Conservation (phyloP, 2,797 vertebrate species). For the Trachurus trachurus region DNA sequence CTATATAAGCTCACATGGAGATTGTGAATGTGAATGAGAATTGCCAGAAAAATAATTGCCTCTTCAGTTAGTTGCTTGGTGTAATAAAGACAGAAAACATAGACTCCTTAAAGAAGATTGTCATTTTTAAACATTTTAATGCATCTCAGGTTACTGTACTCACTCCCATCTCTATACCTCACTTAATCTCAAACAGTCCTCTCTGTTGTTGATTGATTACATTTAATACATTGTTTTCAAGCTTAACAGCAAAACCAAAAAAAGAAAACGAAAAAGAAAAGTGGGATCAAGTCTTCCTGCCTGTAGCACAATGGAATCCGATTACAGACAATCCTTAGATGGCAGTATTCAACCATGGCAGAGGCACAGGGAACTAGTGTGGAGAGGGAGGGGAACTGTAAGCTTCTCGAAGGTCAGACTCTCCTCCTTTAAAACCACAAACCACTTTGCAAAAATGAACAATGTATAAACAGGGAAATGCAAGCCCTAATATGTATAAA, state of each 20-base stretch:
- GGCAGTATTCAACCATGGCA: constrained; percentile 80
- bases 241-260: constrained; percentile 4
- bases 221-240: constrained; percentile 30
- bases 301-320: constrained; percentile 53
- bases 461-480: constrained; percentile 34
- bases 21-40: constrained; percentile 15
- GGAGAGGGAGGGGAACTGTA: constrained; percentile 13
- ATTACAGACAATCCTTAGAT: constrained; percentile 76
- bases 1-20: not conserved
- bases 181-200: constrained; percentile 17
- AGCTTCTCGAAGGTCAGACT: constrained; percentile 52
- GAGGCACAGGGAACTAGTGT: constrained; percentile 43
- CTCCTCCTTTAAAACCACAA: constrained; percentile 36
- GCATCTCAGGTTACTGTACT: constrained; percentile 10
- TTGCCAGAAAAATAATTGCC: not conserved
- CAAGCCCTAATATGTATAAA: constrained; percentile 30
- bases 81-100: constrained; percentile 1
- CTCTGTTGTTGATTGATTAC: constrained; percentile 13
- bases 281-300: constrained; percentile 31
- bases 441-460: constrained; percentile 41
- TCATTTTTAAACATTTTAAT: not conserved
- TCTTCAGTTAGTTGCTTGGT: not conserved
- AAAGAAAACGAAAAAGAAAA: constrained; percentile 26
- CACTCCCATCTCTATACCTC: constrained; percentile 10
- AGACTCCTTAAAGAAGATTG: not conserved